Evolutionary conservation across 2,797 vertebrate genomes (phyloP), one percentile per base, ranked within the genome.

Genomic region (Siniperca obscura): DNA sequence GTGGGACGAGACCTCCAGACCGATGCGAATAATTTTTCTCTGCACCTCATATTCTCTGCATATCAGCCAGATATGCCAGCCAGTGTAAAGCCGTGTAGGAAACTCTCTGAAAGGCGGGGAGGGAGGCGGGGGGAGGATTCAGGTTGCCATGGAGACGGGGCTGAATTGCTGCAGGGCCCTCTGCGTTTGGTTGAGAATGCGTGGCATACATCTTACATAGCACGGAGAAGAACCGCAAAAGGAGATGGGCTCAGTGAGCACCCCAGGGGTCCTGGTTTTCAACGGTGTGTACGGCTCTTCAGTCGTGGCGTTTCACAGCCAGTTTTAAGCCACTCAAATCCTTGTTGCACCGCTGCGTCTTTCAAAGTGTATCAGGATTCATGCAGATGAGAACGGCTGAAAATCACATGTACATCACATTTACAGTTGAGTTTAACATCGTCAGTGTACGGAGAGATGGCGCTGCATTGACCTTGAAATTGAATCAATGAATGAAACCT

Each of bases 131-230:
- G 52, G 36, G 71, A 56, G 67, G 52, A 68, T 22, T 27, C 53
- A 16, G 40, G 93, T 95, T 93, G 82, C 92, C 85, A 94, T 93
- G 87, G 94, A 74, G 89, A 95, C 59, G 48, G 55, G 21, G 79
- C 64, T 71, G 79, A 82, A 79, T 82, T 73, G 84, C 80, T 62
- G 69, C 78, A 74, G 56, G 59, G 68, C 42, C 36, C 52, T 67
- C 76, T 44, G 78, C 8, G 75, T 93, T 92, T 92, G 65, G 83
- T 25, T 34, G 72, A 72, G 74, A 87, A 80, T 38, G 50, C 16
- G 22, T 52, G n/a, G 82, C 89, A 87, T 85, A 80, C 76, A 83
- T 90, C 66, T 86, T 82, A 52, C 61, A 88, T 79, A 76, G 76
- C 75, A 12, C 0, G 16, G 48, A 80, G 81, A n/a, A 48, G 81